Conservation (phyloP, 2,888 invertebrate genomes). For the Adineta ricciae region DNA sequence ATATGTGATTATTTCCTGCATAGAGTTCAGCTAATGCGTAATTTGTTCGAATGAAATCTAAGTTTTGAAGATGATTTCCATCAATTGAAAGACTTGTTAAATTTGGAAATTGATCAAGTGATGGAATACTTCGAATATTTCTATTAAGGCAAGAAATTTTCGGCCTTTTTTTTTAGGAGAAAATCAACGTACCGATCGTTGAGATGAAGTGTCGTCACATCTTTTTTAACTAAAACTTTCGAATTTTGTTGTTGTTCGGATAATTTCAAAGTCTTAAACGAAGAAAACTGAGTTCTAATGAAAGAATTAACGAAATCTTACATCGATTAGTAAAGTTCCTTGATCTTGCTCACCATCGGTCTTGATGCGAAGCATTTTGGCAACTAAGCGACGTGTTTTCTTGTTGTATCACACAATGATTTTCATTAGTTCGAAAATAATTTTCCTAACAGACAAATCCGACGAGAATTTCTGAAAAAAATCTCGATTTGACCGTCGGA, state of each 20-base stretch:
- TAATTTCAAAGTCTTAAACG: not conserved
- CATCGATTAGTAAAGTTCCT: not conserved
- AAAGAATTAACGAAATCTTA: not conserved
- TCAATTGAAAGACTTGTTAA: not conserved
- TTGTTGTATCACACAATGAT: too few relatives aligned
- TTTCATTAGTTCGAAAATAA: not conserved
- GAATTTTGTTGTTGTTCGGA: not conserved
- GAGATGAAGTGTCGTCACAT: not conserved
- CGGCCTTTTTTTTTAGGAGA: not conserved
- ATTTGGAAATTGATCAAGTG: not conserved
- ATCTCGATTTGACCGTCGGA: too few relatives aligned
- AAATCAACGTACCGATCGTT: not conserved
- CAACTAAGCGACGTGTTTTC: not conserved
- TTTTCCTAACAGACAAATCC: too few relatives aligned
- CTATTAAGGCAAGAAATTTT: not conserved
- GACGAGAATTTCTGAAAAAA: too few relatives aligned
- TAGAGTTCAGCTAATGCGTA: not conserved
- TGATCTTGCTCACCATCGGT: not conserved
- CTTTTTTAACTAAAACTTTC: not conserved
- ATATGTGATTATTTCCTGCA: not conserved
- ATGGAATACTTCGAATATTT: not conserved
- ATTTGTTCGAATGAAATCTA: not conserved
- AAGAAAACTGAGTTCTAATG: too few relatives aligned
- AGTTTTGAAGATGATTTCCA: not conserved
- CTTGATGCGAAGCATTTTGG: slow-evolving; percentile 2